Conservation (phyloP, 2,888 invertebrate species). For the Pammene aurita region DNA sequence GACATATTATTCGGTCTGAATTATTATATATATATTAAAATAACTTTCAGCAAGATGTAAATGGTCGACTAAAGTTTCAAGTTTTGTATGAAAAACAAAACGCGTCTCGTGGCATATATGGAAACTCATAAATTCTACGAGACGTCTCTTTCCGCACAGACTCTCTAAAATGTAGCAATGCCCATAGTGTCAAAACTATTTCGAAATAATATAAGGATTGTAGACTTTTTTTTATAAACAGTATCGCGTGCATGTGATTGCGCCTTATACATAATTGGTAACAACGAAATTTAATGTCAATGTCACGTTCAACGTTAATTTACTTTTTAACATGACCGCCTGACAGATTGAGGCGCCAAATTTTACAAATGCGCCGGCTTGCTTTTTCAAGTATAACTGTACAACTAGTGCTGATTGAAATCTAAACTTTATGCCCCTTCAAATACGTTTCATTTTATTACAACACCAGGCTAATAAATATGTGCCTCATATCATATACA, state of each 20-base stretch:
- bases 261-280: conserved; percentile 21
- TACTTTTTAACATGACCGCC: conserved; percentile 23
- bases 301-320: conserved; percentile 27
- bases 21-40: too few relatives aligned
- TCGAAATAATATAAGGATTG: not conserved
- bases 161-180: too few relatives aligned
- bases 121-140: too few relatives aligned
- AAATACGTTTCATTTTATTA: not conserved
- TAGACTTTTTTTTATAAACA: not conserved
- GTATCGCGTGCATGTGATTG: conserved; percentile 33
- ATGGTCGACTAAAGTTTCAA: too few relatives aligned
- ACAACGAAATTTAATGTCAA: conserved; percentile 29
- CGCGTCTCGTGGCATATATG: too few relatives aligned
- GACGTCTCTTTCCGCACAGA: too few relatives aligned
- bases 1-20: too few relatives aligned
- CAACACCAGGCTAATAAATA: conserved; percentile 1
- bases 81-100: too few relatives aligned
- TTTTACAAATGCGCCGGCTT: conserved; percentile 1
- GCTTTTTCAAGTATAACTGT: not conserved
- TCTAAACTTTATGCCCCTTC: not conserved
- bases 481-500: too few relatives aligned
- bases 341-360: conserved; percentile 31
- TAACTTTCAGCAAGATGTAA: too few relatives aligned
- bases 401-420: not conserved
- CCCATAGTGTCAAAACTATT: too few relatives aligned